phyloP scores from a whole-genome alignment of 2,113 vertebrate genomes.

The Phalacrocorax carbo region DNA sequence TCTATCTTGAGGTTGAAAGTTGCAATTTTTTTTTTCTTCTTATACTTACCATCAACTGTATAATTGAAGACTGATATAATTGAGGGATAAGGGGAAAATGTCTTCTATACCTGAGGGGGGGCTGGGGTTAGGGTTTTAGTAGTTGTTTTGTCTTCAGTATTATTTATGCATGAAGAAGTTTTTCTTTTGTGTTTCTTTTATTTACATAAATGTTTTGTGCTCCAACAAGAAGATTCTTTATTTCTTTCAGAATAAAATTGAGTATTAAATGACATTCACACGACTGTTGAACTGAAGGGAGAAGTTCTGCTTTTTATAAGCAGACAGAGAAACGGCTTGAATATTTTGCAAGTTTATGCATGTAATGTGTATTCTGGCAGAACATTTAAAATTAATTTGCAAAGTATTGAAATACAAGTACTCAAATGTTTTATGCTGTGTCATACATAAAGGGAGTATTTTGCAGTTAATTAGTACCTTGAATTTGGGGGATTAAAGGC shows the following conservation, averaged over 20 bases:
- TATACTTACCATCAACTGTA: not conserved
- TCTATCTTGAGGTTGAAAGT: not conserved
- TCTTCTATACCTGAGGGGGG: not conserved
- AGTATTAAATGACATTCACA: not conserved
- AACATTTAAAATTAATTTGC: slow-evolving; percentile 32
- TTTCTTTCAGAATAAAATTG: not conserved
- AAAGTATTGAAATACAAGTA: not conserved
- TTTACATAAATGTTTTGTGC: not conserved
- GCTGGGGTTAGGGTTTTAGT: not conserved
- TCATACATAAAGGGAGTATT: not conserved
- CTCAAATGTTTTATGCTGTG: slow-evolving; percentile 3
- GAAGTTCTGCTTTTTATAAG: slow-evolving; percentile 10
- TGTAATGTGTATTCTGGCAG: not conserved
- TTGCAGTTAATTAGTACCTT: not conserved
- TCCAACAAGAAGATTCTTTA: not conserved
- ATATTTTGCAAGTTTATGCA: not conserved
- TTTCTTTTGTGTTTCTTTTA: not conserved
- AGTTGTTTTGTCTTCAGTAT: not conserved
- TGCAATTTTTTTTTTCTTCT: not conserved
- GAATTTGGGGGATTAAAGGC: not conserved
- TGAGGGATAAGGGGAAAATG: not conserved
- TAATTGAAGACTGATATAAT: not conserved
- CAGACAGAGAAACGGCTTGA: not conserved
- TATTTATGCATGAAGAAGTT: not conserved
- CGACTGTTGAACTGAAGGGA: not conserved